Evolutionary conservation across 1,140 invertebrate species (phyloP).

Genomic region (Stratiolaelaps scimitus): DNA sequence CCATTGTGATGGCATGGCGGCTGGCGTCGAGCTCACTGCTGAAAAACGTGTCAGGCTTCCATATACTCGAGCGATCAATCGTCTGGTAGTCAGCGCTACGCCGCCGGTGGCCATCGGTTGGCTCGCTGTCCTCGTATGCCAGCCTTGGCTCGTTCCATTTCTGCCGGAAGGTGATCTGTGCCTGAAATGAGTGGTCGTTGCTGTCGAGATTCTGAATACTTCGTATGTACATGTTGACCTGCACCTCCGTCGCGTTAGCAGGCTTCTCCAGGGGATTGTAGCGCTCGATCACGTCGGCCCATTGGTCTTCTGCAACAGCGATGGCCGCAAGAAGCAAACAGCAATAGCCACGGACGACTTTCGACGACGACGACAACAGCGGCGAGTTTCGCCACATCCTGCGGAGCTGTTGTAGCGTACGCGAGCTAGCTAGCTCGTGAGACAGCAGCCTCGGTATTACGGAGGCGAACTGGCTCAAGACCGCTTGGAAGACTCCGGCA

Average conservation of each 20-base stretch:
- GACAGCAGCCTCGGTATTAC: no score
- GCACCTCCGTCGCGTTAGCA: not conserved
- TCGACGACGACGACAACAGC: no score
- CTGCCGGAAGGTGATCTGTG: constrained; percentile 86
- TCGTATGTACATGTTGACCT: not conserved
- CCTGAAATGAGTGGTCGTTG: constrained; percentile 53
- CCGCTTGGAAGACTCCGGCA: no score
- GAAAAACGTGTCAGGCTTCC: constrained; percentile 97
- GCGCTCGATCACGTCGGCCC: no score
- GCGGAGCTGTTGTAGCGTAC: no score
- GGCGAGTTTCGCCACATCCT: no score
- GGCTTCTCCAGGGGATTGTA: not conserved
- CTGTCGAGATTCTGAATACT: not conserved
- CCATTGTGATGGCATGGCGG: constrained; percentile 80
- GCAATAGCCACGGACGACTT: no score
- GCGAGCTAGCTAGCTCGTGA: no score
- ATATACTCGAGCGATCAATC: constrained; percentile 38
- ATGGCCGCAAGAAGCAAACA: no score
- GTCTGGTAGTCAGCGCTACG: not conserved
- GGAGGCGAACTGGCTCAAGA: no score
- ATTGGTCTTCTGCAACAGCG: no score
- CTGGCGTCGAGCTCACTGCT: constrained; percentile 76
- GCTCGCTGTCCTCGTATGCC: constrained; percentile 54
- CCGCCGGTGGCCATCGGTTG: no score
- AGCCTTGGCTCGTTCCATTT: constrained; percentile 87